These are phyloP conservation scores for Prunella fulvescens DNA, from an alignment of 2,113 vertebrate genomes.

Conservation along the genomic window DNA sequence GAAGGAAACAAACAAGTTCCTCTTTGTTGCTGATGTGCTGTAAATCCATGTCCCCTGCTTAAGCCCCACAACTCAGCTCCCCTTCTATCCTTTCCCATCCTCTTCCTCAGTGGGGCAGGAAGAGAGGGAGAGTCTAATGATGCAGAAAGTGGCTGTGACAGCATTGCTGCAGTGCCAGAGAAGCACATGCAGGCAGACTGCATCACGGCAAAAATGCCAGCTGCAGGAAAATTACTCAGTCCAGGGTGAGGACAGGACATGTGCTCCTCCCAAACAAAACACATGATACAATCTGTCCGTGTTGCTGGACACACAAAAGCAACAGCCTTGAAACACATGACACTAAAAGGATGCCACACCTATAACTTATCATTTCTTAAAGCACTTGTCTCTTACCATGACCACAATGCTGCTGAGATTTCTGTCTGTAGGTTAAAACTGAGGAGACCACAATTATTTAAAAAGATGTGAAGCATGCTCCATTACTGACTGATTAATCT, in stretches of 20 bases:
- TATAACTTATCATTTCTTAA: neutral
- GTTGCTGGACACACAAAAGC: neutral
- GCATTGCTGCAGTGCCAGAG: neutral
- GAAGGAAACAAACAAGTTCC: neutral
- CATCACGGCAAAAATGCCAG: neutral
- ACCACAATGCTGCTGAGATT: neutral
- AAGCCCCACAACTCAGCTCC: neutral
- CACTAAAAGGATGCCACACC: neutral
- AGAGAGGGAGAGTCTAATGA: accelerated
- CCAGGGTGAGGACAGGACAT: neutral
- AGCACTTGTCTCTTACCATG: neutral
- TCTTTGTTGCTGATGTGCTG: neutral
- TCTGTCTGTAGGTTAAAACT: neutral
- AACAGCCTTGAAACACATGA: neutral
- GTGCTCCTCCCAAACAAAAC: neutral
- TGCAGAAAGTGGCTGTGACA: neutral
- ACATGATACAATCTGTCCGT: neutral
- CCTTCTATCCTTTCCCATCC: neutral
- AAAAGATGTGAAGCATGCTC: neutral
- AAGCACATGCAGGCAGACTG: neutral
- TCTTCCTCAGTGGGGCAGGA: neutral
- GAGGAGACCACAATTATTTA: neutral
- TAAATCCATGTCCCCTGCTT: neutral
- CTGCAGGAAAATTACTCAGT: neutral
- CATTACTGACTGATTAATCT: neutral